These are phyloP conservation scores for Heliconius hortense DNA, from an alignment of 2,888 invertebrate species.

Conservation along the genomic window DNA sequence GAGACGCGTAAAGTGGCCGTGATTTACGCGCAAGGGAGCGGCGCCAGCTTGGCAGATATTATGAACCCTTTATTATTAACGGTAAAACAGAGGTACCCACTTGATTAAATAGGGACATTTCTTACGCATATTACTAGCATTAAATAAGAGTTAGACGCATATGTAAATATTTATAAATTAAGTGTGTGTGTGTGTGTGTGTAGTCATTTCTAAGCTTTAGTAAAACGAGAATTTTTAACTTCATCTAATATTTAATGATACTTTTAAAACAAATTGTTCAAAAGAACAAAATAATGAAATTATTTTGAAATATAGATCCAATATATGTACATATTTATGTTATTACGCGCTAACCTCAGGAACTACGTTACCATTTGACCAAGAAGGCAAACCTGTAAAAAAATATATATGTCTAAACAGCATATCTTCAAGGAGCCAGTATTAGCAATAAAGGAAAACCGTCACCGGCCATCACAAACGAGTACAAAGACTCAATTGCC, in stretches of 20 bases:
- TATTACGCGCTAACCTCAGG: no score
- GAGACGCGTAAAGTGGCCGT: slow-evolving; percentile 35
- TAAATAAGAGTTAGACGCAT: slow-evolving; percentile 33
- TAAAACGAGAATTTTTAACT: background rate
- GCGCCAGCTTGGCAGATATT: slow-evolving; percentile 34
- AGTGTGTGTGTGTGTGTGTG: background rate
- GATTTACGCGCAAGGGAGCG: slow-evolving; percentile 40
- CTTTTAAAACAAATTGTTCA: no score
- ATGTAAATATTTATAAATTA: background rate
- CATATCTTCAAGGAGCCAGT: background rate
- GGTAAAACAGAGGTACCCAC: background rate
- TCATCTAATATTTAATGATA: no score
- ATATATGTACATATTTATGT: no score
- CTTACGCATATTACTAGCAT: background rate
- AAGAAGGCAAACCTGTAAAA: background rate
- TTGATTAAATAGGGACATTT: background rate
- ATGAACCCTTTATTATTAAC: slow-evolving; percentile 40
- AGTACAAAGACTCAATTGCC: slow-evolving; percentile 54
- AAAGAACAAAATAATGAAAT: no score
- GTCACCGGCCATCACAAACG: background rate
- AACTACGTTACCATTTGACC: background rate
- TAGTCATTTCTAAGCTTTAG: background rate
- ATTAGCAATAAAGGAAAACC: background rate
- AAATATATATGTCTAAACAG: slow-evolving; percentile 25
- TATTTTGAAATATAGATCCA: no score